Evolutionary conservation across 2,888 invertebrate genomes (phyloP).

Genomic region (Aphidoletes aphidimyza): DNA sequence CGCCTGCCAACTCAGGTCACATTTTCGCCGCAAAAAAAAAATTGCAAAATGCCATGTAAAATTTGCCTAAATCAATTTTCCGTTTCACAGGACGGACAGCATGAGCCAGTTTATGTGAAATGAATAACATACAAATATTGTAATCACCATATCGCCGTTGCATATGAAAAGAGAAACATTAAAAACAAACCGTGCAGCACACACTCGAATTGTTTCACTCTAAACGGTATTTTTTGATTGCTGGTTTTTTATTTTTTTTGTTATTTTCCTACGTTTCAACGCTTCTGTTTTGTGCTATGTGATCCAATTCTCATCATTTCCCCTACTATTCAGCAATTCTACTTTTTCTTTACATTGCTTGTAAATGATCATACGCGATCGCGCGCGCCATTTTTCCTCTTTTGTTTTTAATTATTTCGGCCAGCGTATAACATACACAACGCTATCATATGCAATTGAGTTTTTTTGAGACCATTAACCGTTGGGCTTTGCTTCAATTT

Average conservation of each 20-base stretch:
- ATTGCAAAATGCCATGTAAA: background rate
- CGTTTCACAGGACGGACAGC: slow-evolving; percentile 35
- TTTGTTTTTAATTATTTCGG: slow-evolving; percentile 43
- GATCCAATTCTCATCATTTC: slow-evolving; percentile 53
- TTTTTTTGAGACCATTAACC: slow-evolving; percentile 1
- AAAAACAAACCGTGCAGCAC: background rate
- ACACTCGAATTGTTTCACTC: slow-evolving; percentile 7
- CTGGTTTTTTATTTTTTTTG: too few species aligned
- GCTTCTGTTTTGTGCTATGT: slow-evolving; percentile 25
- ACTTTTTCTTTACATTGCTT: background rate
- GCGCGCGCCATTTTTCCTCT: background rate
- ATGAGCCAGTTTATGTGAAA: slow-evolving; percentile 38
- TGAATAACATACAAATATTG: slow-evolving; percentile 1
- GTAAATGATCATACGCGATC: background rate
- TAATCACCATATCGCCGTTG: slow-evolving; percentile 39
- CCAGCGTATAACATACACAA: slow-evolving; percentile 33
- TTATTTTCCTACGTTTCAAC: slow-evolving; percentile 4
- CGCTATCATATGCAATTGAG: background rate
- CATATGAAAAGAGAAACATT: background rate
- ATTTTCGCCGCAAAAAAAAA: background rate
- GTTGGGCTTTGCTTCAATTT: background rate
- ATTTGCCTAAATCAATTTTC: background rate
- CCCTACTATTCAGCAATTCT: slow-evolving; percentile 36
- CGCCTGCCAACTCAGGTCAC: slow-evolving; percentile 1
- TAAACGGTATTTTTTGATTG: slow-evolving; percentile 40